Percentiles rank a stretch among this genome's conserved stretches.
Evolutionary conservation across 2,888 invertebrate species (phyloP).

Genomic region (Coelogynopora nodosa): DNA sequence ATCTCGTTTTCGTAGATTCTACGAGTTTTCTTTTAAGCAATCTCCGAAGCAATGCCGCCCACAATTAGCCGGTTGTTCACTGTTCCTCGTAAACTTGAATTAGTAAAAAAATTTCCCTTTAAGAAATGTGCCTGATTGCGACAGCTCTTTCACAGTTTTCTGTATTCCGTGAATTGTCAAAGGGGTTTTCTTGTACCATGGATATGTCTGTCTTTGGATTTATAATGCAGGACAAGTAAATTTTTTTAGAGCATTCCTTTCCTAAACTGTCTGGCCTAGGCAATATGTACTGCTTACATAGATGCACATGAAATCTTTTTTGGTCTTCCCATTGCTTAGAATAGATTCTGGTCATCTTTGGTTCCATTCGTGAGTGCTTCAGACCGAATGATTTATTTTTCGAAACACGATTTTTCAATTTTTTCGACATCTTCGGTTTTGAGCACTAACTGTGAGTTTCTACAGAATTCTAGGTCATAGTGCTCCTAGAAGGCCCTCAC

Average conservation of each 20-base stretch:
- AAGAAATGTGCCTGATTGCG: background rate
- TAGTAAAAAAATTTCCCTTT: too few species aligned
- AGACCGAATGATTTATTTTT: background rate
- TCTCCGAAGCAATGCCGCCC: background rate
- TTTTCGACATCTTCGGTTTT: background rate
- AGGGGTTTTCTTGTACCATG: too few species aligned
- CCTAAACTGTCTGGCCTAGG: too few species aligned
- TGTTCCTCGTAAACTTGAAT: background rate
- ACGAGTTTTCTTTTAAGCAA: background rate
- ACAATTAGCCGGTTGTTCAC: background rate
- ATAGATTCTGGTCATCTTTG: too few species aligned
- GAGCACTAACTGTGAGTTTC: background rate
- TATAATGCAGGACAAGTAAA: too few species aligned
- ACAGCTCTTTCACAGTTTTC: background rate
- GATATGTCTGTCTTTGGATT: too few species aligned
- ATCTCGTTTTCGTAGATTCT: background rate
- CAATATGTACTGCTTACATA: too few species aligned
- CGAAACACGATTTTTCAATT: background rate
- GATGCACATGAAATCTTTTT: too few species aligned
- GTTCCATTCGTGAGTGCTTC: conserved; percentile 26
- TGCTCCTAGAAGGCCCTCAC: background rate
- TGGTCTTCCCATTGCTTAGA: too few species aligned
- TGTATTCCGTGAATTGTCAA: background rate
- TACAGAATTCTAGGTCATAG: background rate
- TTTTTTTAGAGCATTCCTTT: too few species aligned